Percentiles rank a stretch among this genome's conserved stretches.
These are phyloP conservation scores for Rhynchomys soricoides DNA, from an alignment of 2,113 vertebrate genomes.

Conservation along the genomic window DNA sequence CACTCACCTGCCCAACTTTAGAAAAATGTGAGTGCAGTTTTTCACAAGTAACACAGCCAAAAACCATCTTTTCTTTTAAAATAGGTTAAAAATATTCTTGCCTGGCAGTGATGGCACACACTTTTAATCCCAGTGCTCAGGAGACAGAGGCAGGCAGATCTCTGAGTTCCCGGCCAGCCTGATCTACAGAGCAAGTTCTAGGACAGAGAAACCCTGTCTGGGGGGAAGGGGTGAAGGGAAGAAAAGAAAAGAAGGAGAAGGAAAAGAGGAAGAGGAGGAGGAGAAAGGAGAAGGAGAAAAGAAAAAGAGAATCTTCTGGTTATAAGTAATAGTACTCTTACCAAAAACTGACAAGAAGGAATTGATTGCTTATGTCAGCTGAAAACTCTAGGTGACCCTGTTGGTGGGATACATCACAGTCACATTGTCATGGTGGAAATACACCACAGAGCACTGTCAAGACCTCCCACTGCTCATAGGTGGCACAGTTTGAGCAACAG, in stretches of 20 bases:
- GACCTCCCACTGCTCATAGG: not conserved
- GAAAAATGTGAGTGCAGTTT: not conserved
- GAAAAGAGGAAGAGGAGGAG: no score
- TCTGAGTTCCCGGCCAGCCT: not conserved
- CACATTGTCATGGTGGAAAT: not conserved
- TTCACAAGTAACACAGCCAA: not conserved
- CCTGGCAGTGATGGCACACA: not conserved
- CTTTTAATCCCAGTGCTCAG: not conserved
- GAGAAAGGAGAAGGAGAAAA: no score
- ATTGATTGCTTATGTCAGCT: not conserved
- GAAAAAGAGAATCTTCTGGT: not conserved
- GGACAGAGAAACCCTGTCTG: not conserved
- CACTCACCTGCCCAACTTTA: not conserved
- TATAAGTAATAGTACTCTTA: conserved; percentile 8
- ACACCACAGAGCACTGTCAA: not conserved
- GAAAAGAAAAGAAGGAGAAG: no score
- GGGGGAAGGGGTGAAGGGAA: fast-evolving
- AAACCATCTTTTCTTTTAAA: not conserved
- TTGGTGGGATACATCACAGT: not conserved
- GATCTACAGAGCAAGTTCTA: not conserved
- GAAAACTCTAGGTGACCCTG: not conserved
- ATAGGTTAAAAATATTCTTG: conserved; percentile 7
- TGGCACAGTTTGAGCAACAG: conserved; percentile 4
- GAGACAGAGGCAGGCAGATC: not conserved
- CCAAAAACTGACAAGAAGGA: conserved; percentile 11